Evolutionary conservation across 1,140 invertebrate species (phyloP).

Genomic region (Polyergus mexicanus): DNA sequence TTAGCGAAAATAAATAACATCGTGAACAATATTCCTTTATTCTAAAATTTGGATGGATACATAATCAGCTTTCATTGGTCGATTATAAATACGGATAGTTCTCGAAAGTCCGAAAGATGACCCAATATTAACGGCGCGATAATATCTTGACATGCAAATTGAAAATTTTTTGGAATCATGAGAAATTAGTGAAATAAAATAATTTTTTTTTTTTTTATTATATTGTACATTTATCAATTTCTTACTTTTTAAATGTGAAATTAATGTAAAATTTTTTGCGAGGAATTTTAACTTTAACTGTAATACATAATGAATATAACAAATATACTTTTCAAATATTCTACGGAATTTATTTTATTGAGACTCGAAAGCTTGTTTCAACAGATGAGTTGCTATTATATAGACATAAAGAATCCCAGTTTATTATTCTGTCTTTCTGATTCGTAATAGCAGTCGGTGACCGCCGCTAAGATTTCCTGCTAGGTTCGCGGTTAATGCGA

Average conservation of each 20-base stretch:
- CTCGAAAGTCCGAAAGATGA: neutral
- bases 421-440: neutral
- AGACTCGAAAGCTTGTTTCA: neutral
- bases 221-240: neutral
- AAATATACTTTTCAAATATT: neutral
- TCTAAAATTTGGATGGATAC: conserved; percentile 41
- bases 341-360: neutral
- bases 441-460: neutral
- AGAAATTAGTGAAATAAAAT: neutral
- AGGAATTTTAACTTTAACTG: neutral
- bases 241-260: neutral
- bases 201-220: neutral
- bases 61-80: neutral
- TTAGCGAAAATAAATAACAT: conserved; percentile 48
- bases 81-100: neutral
- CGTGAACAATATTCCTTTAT: conserved; percentile 36
- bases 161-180: neutral
- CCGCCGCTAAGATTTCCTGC: neutral
- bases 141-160: neutral
- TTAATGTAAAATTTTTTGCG: neutral
- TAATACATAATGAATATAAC: neutral
- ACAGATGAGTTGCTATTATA: neutral
- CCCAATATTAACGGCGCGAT: conserved; percentile 7
- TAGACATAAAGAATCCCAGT: neutral
- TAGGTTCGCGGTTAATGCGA: conserved; percentile 52